Base-by-base conservation (phyloP, 2,888 invertebrate genomes). In the Archips crataeganus region DNA sequence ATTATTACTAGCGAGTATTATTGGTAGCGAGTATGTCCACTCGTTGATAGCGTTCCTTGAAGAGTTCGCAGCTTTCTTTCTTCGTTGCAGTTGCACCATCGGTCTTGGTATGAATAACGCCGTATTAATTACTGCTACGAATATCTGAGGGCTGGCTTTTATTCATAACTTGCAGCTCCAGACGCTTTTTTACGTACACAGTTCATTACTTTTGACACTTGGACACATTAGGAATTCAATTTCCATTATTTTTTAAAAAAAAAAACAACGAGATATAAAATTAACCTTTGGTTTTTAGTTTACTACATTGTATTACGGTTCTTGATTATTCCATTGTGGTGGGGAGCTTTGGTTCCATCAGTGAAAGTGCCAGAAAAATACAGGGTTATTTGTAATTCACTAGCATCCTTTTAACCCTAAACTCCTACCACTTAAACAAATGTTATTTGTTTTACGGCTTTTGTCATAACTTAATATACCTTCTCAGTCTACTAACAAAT, bases 51-150 rank as follows among this genome's bases (percentile, higher is more conserved):
- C 85, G 83, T 78, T 78, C 75, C 81, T 83, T 79, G 84, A 85
- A 83, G 81, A 82, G 82, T 82, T 83, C 82, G 84, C 84, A 86
- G 80, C 81, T 85, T 85, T 75, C 77, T 80, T 77, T 88, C 87
- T 86, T 87, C 79, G 80, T 87, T 87, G 87, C 85, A 82, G 80
- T 87, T 87, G 87, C 85, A 82, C 86, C 86, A 87, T 81, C 81
- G 77, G 78, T 75, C 81, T 78, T 10, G 11, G 78, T 79, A 84
- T 89, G 87, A 88, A 89, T 90, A 87, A 85, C 83, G 79, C 82
- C 82, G 83, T 82, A 85, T 88, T 89, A 85, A 87, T 89, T 88
- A 88, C 82, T 83, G 83, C 83, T 80, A 79, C 78, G 82, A 81
- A 84, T 88, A 84, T 87, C 86, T 85, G 84, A 86, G 83, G 84